Evolutionary conservation across 2,888 invertebrate species (phyloP), one percentile per base, ranked within the genome.

Genomic region (Gasteruption jaculator): DNA sequence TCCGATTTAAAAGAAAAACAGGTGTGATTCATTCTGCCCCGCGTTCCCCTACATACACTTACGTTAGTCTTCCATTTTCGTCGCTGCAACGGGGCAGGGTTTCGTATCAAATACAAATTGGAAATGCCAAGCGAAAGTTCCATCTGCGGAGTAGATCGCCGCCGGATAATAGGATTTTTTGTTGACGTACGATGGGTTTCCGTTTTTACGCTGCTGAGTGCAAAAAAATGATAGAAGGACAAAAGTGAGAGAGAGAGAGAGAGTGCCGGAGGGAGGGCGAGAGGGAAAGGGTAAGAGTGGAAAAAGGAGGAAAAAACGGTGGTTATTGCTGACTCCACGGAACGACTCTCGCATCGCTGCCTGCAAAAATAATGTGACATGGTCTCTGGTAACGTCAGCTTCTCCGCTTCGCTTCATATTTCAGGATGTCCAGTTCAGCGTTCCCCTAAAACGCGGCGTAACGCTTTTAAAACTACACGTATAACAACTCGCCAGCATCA

Each of bases 361-460:
- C 48, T 58, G 52, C 59, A 55, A 59, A 60, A 65, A 63, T 64
- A 63, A 65, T 63, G 58, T 60, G 61, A 63, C 61, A 58, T 50
- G 59, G 52, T 50, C 54, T 45, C 52, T 46, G 54, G 56, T 60
- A 60, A 57, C 60, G 60, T 62, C 63, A 62, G 58, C 54, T 56
- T 51, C 52, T 58, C 44, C 53, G 48, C 53, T 53, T 31, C 48
- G 56, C 52, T 60, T 52, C 55, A 58, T 63, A 58, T 60, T 61
- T 61, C 52, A 57, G 46, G 38, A 43, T 52, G 43, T 38, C 44
- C 46, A 49, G 46, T 48, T 54, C 18, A 15, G 32, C 38, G 27
- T 46, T 21, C 26, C 29, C 26, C 20, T 14, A 10, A 20, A 30
- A 25, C 35, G 30, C 26, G 25, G 14, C 43, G 30, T 18, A 19